Conservation (phyloP, 2,797 vertebrate genomes). For the Coracias cyanogaster region DNA sequence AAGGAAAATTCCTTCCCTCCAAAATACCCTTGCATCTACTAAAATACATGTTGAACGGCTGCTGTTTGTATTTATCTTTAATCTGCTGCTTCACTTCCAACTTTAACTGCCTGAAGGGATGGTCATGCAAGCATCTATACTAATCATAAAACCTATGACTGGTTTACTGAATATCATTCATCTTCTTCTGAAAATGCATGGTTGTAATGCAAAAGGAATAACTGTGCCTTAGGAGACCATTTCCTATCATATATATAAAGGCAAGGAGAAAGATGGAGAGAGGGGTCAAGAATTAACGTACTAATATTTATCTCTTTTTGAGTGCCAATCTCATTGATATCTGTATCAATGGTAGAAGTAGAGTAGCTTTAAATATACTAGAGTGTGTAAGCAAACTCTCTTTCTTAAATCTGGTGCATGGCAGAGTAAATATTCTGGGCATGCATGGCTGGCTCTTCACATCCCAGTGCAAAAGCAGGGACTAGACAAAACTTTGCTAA, state of each 20-base stretch:
- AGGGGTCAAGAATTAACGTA: neutral
- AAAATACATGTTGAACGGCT: neutral
- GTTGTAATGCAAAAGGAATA: neutral
- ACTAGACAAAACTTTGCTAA: neutral
- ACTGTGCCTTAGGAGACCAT: neutral
- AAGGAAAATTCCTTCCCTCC: neutral
- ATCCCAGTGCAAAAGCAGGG: neutral
- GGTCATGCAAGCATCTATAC: neutral
- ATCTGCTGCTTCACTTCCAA: neutral
- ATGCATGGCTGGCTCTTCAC: accelerated
- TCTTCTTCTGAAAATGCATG: neutral
- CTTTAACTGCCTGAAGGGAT: neutral
- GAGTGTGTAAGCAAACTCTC: neutral
- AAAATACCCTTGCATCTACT: neutral
- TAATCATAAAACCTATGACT: neutral
- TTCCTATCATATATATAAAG: neutral
- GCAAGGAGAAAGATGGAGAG: neutral
- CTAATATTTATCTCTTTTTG: neutral
- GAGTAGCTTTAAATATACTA: neutral
- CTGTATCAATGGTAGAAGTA: accelerated
- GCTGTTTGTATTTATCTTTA: neutral
- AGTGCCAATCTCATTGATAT: neutral
- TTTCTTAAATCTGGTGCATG: neutral
- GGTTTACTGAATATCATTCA: neutral
- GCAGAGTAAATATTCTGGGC: neutral